Percentiles rank a stretch among this genome's conserved stretches.
phyloP scores from a whole-genome alignment of 2,113 vertebrate species.

The Acanthisitta chloris region DNA sequence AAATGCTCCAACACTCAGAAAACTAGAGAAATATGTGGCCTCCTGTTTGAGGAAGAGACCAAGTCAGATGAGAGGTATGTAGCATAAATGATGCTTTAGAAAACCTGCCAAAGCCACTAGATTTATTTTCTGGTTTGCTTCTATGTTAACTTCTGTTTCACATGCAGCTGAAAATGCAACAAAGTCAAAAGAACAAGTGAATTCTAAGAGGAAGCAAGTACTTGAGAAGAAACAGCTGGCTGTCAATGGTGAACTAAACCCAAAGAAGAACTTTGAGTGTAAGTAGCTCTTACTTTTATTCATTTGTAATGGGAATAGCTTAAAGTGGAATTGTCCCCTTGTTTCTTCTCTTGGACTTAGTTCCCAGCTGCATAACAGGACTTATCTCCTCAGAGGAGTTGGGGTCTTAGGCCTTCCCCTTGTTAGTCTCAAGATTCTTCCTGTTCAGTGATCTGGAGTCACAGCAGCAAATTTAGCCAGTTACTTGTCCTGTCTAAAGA shows the following conservation, averaged over 20 bases:
- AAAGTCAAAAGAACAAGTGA: conserved; percentile 66
- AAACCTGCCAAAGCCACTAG: not conserved
- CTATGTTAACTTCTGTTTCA: not conserved
- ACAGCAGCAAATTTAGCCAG: not conserved
- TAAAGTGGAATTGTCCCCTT: not conserved
- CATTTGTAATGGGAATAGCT: not conserved
- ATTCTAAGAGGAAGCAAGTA: conserved; percentile 67
- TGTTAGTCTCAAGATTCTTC: not conserved
- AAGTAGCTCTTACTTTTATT: conserved; percentile 11
- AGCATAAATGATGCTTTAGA: not conserved
- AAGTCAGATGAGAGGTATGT: conserved; percentile 70
- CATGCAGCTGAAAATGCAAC: conserved; percentile 60
- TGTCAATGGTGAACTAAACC: conserved; percentile 63
- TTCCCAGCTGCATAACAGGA: not conserved
- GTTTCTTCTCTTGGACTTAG: not conserved
- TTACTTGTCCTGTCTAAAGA: not conserved
- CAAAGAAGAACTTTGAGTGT: conserved; percentile 68
- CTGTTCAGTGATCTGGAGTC: not conserved
- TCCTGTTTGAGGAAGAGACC: conserved; percentile 77
- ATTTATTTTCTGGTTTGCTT: not conserved
- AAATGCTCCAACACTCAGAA: conserved; percentile 84
- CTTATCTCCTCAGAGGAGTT: not conserved
- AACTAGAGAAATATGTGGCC: conserved; percentile 83
- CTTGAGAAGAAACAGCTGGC: conserved; percentile 65
- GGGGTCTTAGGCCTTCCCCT: not conserved